Conservation (phyloP, 2,113 vertebrate genomes). For the Epinephelus fuscoguttatus region DNA sequence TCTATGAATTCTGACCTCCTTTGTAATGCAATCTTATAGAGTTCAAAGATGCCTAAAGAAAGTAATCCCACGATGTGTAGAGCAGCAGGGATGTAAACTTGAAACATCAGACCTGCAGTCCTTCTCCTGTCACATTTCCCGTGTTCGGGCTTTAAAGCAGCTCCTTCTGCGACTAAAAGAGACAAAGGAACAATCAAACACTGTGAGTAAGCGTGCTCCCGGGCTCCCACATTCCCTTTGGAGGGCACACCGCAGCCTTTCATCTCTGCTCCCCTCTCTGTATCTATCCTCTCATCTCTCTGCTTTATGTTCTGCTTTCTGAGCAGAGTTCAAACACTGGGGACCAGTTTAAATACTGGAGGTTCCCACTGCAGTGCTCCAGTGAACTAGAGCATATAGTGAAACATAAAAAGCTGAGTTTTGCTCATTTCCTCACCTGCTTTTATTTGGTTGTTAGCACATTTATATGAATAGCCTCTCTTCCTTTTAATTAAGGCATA, state of each 20-base stretch:
- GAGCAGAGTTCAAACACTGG: conserved; percentile 79
- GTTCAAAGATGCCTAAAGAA: conserved; percentile 40
- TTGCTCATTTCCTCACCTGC: conserved; percentile 6
- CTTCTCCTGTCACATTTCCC: conserved; percentile 49
- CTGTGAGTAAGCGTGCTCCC: conserved; percentile 70
- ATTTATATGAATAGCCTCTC: conserved; percentile 30
- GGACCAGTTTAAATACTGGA: conserved; percentile 80
- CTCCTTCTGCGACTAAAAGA: conserved; percentile 67
- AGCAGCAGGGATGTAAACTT: conserved; percentile 48
- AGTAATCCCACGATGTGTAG: conserved; percentile 31
- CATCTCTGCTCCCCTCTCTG: conserved; percentile 70
- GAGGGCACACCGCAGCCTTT: conserved; percentile 74
- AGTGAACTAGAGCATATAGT: conserved; percentile 69
- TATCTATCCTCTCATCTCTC: conserved; percentile 76
- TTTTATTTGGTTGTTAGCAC: conserved; percentile 30
- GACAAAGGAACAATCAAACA: conserved; percentile 79
- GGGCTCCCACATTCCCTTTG: conserved; percentile 74
- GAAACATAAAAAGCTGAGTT: conserved; percentile 62
- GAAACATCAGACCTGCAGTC: conserved; percentile 46
- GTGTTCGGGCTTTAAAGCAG: conserved; percentile 60
- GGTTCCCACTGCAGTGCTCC: conserved; percentile 72
- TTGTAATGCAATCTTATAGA: conserved; percentile 29
- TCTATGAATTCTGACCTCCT: conserved; percentile 43
- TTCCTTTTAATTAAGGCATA: conserved; percentile 55
- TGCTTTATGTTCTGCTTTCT: conserved; percentile 81